Evolutionary conservation across 2,113 vertebrate species (phyloP), one percentile per base, ranked within the genome.

Genomic region (Blennius ocellaris): DNA sequence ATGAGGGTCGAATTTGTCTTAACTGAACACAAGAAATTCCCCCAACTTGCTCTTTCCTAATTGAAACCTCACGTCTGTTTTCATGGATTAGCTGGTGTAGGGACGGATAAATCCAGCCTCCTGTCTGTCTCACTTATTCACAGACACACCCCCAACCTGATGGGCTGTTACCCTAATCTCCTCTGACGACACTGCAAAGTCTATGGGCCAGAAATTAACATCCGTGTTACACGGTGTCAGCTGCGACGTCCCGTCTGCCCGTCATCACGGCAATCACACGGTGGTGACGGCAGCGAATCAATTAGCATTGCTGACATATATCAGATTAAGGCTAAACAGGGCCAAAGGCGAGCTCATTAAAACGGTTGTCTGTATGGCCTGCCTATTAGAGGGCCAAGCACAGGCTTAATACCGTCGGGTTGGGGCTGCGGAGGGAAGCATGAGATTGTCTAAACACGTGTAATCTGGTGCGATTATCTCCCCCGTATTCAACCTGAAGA

Each of bases 81-180:
- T 66, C 70, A 8, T 41, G 78, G 85, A 90, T 90, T 84, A 89
- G 80, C 54, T 79, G 79, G 51, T 55, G 52, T 58, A 5, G 44
- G 38, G 73, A 84, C 50, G 49, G 69, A 73, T 91, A 89, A 90
- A 89, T 87, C 85, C 81, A 54, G 16, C 63, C 54, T 81, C 57
- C 59, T 82, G 81, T 82, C 81, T 62, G 57, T 76, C 63, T 51
- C 58, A 75, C 60, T 53, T 74, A 69, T n/a, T 14, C 71, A 61
- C 70, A 72, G 41, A 81, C 80, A 63, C 79, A 53, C 78, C 49
- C 79, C 49, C 71, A 56, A 66, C 73, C 73, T 81, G 79, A 90
- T 84, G 63, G 72, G 69, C 53, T 53, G 21, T 61, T 66, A 11
- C 49, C 60, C 62, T 85, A 88, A 91, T 92, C 85, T 81, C 65